Conservation (phyloP, 2,888 invertebrate genomes). For the Sesia apiformis region DNA sequence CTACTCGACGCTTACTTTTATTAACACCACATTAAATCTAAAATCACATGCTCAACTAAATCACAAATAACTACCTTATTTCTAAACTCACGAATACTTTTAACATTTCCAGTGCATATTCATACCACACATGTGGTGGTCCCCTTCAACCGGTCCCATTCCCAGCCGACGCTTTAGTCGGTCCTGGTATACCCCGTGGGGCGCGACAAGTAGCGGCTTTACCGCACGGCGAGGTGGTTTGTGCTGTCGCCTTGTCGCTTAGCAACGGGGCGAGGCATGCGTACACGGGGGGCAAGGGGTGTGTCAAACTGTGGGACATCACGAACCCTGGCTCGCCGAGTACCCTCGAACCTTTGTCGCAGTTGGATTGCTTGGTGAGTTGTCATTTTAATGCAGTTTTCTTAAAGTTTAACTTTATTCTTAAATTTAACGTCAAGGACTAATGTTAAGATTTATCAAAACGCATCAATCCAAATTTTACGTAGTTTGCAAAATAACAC, state of each 20-base stretch:
- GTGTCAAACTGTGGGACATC: slow-evolving; percentile 98
- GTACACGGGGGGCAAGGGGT: slow-evolving; percentile 98
- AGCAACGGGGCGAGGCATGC: slow-evolving; percentile 86
- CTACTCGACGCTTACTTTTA: too few relatives aligned
- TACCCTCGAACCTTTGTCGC: slow-evolving; percentile 91
- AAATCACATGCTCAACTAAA: too few relatives aligned
- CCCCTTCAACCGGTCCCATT: slow-evolving; percentile 94
- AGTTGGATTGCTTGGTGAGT: slow-evolving; percentile 89
- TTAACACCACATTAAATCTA: too few relatives aligned
- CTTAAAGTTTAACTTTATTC: too few relatives aligned
- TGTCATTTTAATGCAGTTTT: slow-evolving; percentile 2
- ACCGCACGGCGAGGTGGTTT: slow-evolving; percentile 96
- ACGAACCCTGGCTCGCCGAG: slow-evolving; percentile 88
- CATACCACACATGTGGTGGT: slow-evolving; percentile 94
- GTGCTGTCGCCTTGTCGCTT: slow-evolving; percentile 94
- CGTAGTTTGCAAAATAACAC: too few relatives aligned
- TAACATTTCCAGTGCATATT: slow-evolving; percentile 83
- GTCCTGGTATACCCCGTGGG: slow-evolving; percentile 94
- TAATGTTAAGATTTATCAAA: too few relatives aligned
- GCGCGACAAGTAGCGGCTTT: slow-evolving; percentile 92
- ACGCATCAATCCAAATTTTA: too few relatives aligned
- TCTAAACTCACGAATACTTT: background rate
- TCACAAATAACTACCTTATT: background rate
- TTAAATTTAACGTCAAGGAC: too few relatives aligned
- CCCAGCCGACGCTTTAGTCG: slow-evolving; percentile 93